Percentiles rank a stretch among this genome's conserved stretches.
Conservation (phyloP, 1,140 invertebrate genomes). For the Conus ventricosus region DNA sequence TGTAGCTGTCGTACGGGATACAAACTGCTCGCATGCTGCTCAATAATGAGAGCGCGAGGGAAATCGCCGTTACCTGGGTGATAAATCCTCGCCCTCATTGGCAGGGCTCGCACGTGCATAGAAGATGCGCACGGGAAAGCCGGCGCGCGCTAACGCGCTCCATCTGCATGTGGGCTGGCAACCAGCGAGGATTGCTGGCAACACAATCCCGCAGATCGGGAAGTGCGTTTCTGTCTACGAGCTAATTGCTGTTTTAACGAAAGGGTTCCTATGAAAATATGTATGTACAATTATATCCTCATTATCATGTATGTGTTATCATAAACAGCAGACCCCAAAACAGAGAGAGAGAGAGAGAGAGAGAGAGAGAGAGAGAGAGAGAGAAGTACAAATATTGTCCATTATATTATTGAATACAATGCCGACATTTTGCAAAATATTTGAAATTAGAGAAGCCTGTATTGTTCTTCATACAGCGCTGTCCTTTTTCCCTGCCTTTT, state of each 20-base stretch:
- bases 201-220: not conserved
- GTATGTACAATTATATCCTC: no score
- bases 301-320: no score
- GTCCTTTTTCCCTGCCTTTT: no score
- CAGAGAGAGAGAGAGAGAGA: accelerated
- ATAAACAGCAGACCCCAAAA: no score
- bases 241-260: not conserved
- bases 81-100: conserved; percentile 7
- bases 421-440: no score
- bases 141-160: not conserved
- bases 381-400: no score
- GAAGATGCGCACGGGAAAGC: not conserved
- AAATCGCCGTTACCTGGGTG: not conserved
- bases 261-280: no score
- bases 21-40: not conserved
- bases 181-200: not conserved
- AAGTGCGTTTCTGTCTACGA: not conserved
- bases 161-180: not conserved
- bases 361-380: no score
- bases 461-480: no score
- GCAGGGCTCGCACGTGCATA: not conserved
- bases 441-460: no score
- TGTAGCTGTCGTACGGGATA: not conserved
- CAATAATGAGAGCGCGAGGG: not conserved
- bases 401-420: no score